Conservation (phyloP, 2,113 vertebrate species). For the Tetraodon nigroviridis region DNA sequence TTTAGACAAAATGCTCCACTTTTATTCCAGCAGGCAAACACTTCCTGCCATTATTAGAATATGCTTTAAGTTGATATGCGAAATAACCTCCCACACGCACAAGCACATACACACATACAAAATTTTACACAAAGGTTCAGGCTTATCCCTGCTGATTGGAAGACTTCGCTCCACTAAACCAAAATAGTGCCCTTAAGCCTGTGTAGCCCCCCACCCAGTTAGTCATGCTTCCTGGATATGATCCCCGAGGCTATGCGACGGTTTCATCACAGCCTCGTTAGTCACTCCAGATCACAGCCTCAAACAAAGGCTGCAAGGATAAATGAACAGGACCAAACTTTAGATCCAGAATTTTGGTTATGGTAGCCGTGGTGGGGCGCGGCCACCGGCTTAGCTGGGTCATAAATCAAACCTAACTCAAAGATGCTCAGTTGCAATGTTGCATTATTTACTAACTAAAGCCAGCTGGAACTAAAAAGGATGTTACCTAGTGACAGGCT, state of each 20-base stretch:
- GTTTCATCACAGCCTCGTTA: slow-evolving; percentile 23
- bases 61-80: not conserved
- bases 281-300: slow-evolving; percentile 12
- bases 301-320: not conserved
- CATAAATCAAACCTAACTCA: not conserved
- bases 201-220: slow-evolving; percentile 19
- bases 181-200: slow-evolving; percentile 46
- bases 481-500: not conserved
- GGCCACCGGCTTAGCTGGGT: not conserved
- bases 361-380: not conserved
- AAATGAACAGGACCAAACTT: slow-evolving; percentile 12
- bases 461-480: not conserved
- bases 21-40: too few species aligned
- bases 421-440: not conserved
- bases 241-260: slow-evolving; percentile 20
- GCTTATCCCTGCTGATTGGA: slow-evolving; percentile 37
- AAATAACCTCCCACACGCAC: not conserved
- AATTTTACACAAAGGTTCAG: slow-evolving; percentile 21
- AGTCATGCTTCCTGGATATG: slow-evolving; percentile 43
- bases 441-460: not conserved
- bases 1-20: slow-evolving; percentile 8
- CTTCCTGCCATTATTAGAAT: too few species aligned
- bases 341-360: not conserved
- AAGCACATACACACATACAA: not conserved
- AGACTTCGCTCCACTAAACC: slow-evolving; percentile 36